Conservation (phyloP, 2,888 invertebrate species). For the Podabrus alpinus region DNA sequence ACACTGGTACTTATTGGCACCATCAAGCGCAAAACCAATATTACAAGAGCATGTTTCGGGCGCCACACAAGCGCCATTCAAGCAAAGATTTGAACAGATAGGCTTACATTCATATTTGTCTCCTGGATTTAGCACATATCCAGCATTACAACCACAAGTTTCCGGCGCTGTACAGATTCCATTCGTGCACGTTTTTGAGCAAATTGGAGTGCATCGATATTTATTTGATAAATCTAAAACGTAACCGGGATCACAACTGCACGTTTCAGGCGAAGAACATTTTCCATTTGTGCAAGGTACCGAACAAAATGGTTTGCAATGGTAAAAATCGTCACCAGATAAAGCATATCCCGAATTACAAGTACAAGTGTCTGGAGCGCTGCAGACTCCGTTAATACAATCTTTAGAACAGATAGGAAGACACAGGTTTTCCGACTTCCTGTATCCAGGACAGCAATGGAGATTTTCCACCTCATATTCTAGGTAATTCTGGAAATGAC, state of each 20-base stretch:
- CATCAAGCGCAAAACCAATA: conserved; percentile 59
- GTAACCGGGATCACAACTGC: conserved; percentile 47
- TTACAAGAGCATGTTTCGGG: conserved; percentile 56
- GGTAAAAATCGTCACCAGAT: conserved; percentile 44
- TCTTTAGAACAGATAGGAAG: conserved; percentile 7
- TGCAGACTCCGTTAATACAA: conserved; percentile 25
- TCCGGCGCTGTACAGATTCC: conserved; percentile 50
- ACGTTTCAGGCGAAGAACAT: conserved; percentile 48
- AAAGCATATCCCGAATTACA: conserved; percentile 13
- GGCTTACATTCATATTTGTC: conserved; percentile 32
- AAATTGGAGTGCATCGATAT: conserved; percentile 1
- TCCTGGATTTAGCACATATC: conserved; percentile 45
- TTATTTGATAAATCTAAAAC: not conserved
- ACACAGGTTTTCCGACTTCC: conserved; percentile 8
- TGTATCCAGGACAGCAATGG: conserved; percentile 6
- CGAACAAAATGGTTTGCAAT: not conserved
- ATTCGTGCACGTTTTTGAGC: conserved; percentile 40
- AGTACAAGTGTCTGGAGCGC: not conserved
- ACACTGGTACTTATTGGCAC: conserved; percentile 41
- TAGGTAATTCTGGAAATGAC: conserved; percentile 1
- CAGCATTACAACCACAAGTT: conserved; percentile 58
- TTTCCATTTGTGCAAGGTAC: conserved; percentile 42
- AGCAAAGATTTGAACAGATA: conserved; percentile 47
- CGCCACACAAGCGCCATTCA: conserved; percentile 50
- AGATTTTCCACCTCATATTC: not conserved